A percentile compares a stretch with the other conserved stretches of the same genome.
Evolutionary conservation across 2,113 vertebrate species (phyloP).

Genomic region (Macrotis lagotis): DNA sequence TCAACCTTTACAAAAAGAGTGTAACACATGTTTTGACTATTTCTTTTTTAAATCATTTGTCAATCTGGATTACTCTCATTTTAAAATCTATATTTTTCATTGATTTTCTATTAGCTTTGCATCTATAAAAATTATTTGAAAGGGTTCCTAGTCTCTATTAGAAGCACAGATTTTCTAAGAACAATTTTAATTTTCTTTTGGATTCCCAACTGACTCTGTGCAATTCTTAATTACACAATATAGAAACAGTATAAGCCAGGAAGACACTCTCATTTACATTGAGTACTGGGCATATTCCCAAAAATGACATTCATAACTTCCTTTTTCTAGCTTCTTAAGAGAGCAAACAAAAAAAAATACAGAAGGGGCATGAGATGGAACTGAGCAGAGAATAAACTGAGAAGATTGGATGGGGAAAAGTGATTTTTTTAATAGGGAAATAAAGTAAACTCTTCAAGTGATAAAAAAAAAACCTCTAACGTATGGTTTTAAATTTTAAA

Average conservation of each 20-base stretch:
- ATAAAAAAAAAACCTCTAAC: constrained; percentile 44
- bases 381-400: too few species aligned
- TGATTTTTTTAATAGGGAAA: constrained; percentile 41
- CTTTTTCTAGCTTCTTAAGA: constrained; percentile 43
- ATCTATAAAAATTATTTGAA: constrained; percentile 71
- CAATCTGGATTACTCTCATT: constrained; percentile 55
- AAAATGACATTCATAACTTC: constrained; percentile 63
- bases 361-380: constrained; percentile 48
- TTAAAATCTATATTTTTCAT: constrained; percentile 58
- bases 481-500: constrained; percentile 16
- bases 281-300: constrained; percentile 82
- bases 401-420: too few species aligned
- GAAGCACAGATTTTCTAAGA: constrained; percentile 50
- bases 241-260: constrained; percentile 33
- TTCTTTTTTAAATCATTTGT: constrained; percentile 68
- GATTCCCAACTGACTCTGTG: constrained; percentile 44
- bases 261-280: constrained; percentile 55
- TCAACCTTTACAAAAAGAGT: constrained; percentile 66
- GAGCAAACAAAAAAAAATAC: constrained; percentile 63
- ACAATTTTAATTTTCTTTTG: constrained; percentile 61
- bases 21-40: constrained; percentile 41
- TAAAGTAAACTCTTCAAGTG: constrained; percentile 39
- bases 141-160: constrained; percentile 61
- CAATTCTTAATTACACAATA: background rate
- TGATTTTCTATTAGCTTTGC: constrained; percentile 60